Evolutionary conservation across 2,888 invertebrate species (phyloP), one percentile per base, ranked within the genome.

Genomic region (Meandrusa payeni): DNA sequence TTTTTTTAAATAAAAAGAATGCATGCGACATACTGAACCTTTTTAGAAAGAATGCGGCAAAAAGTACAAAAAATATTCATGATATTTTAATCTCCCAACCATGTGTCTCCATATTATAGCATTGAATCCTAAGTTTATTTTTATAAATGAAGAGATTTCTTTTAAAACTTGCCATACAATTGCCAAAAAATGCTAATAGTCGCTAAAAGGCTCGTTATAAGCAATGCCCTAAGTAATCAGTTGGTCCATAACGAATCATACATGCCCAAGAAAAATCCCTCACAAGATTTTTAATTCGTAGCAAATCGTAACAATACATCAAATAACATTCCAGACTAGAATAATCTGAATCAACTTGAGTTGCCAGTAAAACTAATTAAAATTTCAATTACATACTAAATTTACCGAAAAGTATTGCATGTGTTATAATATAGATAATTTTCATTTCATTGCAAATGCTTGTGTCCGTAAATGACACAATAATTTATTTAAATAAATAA

Each of bases 381-480:
- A 26, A n/a, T 13, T 32, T 33, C 15, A 20, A 9, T 36, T 27
- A 5, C 9, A 20, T 32, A 37, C n/a, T 17, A 42, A 43, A 43
- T 43, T 26, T 32, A 44, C 26, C 15, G 7, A 32, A 32, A 36
- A 9, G 12, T 22, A 5, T 19, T 13, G 13, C 12, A 10, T 26
- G 5, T 32, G 9, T 32, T 12, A 2, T 32, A 6, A 31, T 15
- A 24, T 23, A 22, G 7, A 31, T 31, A 12, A 27, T 38, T 32
- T 26, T 13, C 5, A 34, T 20, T 23, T 17, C n/a, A 9, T 17
- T 29, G 10, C 13, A 33, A 10, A 10, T 20, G 7, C 9, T 24
- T 15, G 32, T 44, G 43, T 38, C 43, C 22, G 43, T 44, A 44
- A 32, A 44, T 33, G 32, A 44, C 43, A 38, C 31, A 20, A n/a